Conservation (phyloP, 2,797 vertebrate species). For the Mallotus villosus region DNA sequence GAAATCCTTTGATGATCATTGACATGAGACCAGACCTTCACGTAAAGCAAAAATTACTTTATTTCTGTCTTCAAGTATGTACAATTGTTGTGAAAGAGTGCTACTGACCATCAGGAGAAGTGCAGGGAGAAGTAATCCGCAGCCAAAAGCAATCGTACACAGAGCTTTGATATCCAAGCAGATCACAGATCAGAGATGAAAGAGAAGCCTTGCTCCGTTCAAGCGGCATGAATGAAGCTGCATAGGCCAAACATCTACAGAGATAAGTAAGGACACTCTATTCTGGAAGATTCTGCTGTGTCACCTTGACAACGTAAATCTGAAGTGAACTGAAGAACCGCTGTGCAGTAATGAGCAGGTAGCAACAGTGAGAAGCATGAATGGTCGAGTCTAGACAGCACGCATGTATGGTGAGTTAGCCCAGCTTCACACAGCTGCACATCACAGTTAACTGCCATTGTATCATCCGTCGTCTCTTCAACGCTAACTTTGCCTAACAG, state of each 20-base stretch:
- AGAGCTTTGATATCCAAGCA: slow-evolving; percentile 66
- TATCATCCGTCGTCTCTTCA: neutral
- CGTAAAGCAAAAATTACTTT: slow-evolving; percentile 70
- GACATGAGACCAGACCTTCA: slow-evolving; percentile 11
- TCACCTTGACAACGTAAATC: slow-evolving; percentile 30
- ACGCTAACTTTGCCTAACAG: neutral
- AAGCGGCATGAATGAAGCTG: slow-evolving; percentile 47
- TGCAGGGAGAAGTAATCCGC: slow-evolving; percentile 59
- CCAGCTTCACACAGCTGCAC: too few relatives aligned
- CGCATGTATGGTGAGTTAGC: too few relatives aligned
- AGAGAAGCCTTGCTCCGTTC: slow-evolving; percentile 40
- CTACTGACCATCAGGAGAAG: slow-evolving; percentile 70
- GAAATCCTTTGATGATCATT: too few relatives aligned
- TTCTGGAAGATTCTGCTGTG: slow-evolving; percentile 31
- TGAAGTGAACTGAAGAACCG: slow-evolving; percentile 13
- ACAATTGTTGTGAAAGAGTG: slow-evolving; percentile 78
- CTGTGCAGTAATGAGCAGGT: neutral
- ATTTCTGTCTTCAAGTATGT: slow-evolving; percentile 74
- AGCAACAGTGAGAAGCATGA: neutral
- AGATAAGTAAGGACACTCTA: slow-evolving; percentile 16
- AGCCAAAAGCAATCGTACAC: slow-evolving; percentile 73
- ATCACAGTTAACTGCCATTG: neutral
- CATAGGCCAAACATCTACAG: slow-evolving; percentile 43
- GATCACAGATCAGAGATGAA: slow-evolving; percentile 49
- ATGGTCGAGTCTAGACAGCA: too few relatives aligned